Evolutionary conservation across 2,113 vertebrate species (phyloP).

Genomic region (Colius striatus): DNA sequence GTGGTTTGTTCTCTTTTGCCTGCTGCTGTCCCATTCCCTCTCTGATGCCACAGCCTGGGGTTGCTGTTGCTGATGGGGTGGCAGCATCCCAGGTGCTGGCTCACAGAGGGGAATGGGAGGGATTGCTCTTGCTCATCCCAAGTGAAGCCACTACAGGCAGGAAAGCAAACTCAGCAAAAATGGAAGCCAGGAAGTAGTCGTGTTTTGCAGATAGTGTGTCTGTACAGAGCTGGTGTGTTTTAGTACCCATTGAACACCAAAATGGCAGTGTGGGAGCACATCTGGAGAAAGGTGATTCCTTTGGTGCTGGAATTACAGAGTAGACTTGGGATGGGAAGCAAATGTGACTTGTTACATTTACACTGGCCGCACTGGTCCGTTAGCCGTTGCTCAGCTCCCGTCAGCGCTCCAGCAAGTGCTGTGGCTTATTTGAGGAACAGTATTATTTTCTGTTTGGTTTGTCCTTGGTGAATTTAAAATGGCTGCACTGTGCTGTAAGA

Average conservation of each 20-base stretch:
- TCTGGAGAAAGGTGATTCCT: background rate
- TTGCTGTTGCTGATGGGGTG: background rate
- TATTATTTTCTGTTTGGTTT: background rate
- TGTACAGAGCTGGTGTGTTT: background rate
- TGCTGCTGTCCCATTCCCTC: background rate
- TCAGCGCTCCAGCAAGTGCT: background rate
- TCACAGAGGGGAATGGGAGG: background rate
- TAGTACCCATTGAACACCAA: fast-evolving
- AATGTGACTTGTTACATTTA: background rate
- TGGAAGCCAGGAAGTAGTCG: fast-evolving
- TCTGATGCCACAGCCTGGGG: fast-evolving
- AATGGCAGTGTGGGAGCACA: fast-evolving
- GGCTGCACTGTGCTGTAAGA: constrained; percentile 27
- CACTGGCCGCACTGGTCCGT: background rate
- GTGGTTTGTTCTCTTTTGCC: background rate
- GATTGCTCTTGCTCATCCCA: background rate
- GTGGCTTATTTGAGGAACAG: background rate
- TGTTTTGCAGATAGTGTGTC: background rate
- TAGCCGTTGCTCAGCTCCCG: background rate
- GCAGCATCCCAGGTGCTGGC: background rate
- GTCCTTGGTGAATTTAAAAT: constrained; percentile 14
- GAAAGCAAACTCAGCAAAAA: background rate
- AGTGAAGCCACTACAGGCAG: background rate
- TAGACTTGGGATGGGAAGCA: background rate
- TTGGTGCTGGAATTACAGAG: background rate